A percentile compares a stretch with the other conserved stretches of the same genome.
Conservation (phyloP, 2,797 vertebrate genomes). For the Gobionotothen gibberifrons region DNA sequence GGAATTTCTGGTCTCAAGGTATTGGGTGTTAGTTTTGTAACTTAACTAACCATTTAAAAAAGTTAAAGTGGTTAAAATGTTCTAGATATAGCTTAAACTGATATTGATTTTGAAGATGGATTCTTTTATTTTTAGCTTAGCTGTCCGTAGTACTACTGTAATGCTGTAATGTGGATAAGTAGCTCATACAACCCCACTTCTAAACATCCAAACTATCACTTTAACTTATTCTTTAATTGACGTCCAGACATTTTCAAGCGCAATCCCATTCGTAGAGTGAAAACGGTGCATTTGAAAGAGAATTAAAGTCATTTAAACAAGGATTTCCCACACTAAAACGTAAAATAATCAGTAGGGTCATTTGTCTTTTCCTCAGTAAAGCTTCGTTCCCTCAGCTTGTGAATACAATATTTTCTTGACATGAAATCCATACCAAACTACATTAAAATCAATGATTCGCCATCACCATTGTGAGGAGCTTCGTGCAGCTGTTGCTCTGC, state of each 20-base stretch:
- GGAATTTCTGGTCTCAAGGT: too few relatives aligned
- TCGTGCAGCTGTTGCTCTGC: conserved; percentile 37
- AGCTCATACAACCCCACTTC: too few relatives aligned
- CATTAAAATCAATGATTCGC: conserved; percentile 47
- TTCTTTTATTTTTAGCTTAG: too few relatives aligned
- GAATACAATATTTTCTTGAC: conserved; percentile 35
- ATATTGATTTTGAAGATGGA: too few relatives aligned
- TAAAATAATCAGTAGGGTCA: background rate
- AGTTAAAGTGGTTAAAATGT: too few relatives aligned
- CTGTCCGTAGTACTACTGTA: too few relatives aligned
- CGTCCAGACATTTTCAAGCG: background rate
- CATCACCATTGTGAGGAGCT: conserved; percentile 50
- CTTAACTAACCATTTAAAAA: too few relatives aligned
- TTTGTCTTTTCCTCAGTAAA: background rate
- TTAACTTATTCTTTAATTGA: background rate
- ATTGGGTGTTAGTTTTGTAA: too few relatives aligned
- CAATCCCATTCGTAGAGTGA: background rate
- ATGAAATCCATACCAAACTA: conserved; percentile 62
- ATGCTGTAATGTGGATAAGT: too few relatives aligned
- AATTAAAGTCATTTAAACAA: background rate
- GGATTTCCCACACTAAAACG: background rate
- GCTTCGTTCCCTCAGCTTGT: conserved; percentile 35
- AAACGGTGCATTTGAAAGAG: background rate
- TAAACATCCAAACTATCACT: too few relatives aligned
- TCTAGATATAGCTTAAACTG: too few relatives aligned